These are phyloP conservation scores for Pseudolaguvia tuberculata DNA, from an alignment of 2,113 vertebrate species.

Conservation along the genomic window DNA sequence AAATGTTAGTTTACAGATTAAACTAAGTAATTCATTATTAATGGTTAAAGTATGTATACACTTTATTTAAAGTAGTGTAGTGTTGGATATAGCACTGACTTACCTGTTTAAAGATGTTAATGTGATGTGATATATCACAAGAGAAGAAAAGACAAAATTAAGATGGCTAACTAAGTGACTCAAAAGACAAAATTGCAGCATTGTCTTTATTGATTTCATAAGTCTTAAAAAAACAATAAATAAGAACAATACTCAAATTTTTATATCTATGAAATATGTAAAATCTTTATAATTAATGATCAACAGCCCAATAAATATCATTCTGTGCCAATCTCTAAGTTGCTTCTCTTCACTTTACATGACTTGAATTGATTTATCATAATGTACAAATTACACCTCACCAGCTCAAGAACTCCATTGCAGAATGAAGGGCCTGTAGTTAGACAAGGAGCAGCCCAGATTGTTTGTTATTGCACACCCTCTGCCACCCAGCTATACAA, in stretches of 20 bases:
- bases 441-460: no score
- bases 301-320: neutral
- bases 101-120: no score
- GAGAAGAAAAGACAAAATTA: neutral
- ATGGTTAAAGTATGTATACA: no score
- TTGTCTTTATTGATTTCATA: conserved; percentile 66
- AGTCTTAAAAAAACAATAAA: conserved; percentile 33
- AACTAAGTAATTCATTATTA: no score
- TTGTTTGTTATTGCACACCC: no score
- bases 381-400: conserved; percentile 40
- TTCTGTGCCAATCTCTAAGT: conserved; percentile 4
- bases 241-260: conserved; percentile 21
- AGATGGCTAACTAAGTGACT: neutral
- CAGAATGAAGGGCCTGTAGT: no score
- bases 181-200: conserved; percentile 47
- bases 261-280: conserved; percentile 35
- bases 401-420: neutral
- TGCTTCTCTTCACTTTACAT: neutral
- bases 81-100: no score
- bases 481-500: no score
- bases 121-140: no score
- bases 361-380: conserved; percentile 27
- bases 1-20: no score
- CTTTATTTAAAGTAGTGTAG: no score
- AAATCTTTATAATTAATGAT: conserved; percentile 24